Evolutionary conservation across 2,113 vertebrate species (phyloP).

Genomic region (Castor canadensis): DNA sequence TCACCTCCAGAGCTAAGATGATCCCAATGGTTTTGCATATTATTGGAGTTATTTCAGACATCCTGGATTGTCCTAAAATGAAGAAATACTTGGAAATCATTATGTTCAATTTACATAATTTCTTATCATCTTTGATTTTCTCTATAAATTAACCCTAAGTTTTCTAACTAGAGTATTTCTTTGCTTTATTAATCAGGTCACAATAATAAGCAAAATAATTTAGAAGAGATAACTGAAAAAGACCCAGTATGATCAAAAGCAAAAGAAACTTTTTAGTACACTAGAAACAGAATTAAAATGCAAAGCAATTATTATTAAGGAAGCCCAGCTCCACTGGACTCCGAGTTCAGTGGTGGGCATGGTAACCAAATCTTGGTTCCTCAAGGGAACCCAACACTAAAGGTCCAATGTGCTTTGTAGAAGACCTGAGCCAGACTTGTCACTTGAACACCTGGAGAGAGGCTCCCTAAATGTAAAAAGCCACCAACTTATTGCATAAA

Average conservation of each 20-base stretch:
- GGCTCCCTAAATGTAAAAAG: background rate
- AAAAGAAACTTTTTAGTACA: background rate
- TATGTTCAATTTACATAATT: background rate
- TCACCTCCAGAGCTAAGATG: background rate
- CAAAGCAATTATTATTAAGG: background rate
- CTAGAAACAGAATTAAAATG: background rate
- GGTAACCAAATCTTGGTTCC: background rate
- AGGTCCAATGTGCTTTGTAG: background rate
- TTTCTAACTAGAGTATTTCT: background rate
- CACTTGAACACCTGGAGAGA: background rate
- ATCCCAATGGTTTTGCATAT: background rate
- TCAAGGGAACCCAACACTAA: background rate
- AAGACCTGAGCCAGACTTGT: background rate
- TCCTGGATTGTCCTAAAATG: background rate
- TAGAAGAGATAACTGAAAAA: background rate
- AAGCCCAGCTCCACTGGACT: background rate
- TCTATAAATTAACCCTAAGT: background rate
- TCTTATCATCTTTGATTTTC: constrained; percentile 43
- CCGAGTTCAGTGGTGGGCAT: fast-evolving
- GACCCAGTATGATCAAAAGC: background rate
- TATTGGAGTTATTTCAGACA: background rate
- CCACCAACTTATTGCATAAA: too few species aligned
- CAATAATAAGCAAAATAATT: constrained; percentile 2
- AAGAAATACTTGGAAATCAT: background rate
- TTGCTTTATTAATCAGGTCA: background rate